A percentile compares a stretch with the other conserved stretches of the same genome.
These are phyloP conservation scores for Nettapus auritus DNA, from an alignment of 2,113 vertebrate genomes.

Conservation along the genomic window DNA sequence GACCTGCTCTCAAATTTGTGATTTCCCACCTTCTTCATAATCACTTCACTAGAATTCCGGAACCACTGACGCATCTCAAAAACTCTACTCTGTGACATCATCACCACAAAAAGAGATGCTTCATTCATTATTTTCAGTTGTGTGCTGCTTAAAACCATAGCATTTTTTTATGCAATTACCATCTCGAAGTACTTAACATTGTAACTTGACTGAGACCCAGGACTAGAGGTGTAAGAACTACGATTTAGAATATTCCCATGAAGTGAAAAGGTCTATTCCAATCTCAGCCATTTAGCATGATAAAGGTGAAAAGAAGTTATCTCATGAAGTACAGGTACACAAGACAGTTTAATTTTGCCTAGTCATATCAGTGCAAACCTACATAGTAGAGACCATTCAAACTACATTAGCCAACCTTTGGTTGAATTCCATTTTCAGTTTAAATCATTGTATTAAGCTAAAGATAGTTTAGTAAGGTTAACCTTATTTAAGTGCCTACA, in stretches of 20 bases:
- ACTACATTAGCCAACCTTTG: background rate
- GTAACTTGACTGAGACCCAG: background rate
- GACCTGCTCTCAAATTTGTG: background rate
- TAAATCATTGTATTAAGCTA: background rate
- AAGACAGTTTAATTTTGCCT: background rate
- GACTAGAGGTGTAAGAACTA: background rate
- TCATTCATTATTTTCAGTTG: background rate
- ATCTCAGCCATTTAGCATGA: background rate
- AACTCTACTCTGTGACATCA: background rate
- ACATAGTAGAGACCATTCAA: background rate
- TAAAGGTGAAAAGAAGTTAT: background rate
- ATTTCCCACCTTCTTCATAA: background rate
- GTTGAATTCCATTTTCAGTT: background rate
- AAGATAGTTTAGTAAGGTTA: background rate
- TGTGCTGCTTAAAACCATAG: background rate
- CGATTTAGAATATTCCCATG: background rate
- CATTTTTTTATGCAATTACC: background rate
- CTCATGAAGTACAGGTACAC: background rate
- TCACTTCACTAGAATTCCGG: background rate
- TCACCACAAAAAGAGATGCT: background rate
- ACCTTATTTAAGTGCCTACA: background rate
- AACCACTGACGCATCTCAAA: background rate
- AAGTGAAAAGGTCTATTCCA: background rate
- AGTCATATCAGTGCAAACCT: background rate
- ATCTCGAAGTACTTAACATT: background rate